Percentiles rank a stretch among this genome's conserved stretches.
These are phyloP conservation scores for Todiramphus saurophagus DNA, from an alignment of 2,113 vertebrate genomes.

Conservation along the genomic window DNA sequence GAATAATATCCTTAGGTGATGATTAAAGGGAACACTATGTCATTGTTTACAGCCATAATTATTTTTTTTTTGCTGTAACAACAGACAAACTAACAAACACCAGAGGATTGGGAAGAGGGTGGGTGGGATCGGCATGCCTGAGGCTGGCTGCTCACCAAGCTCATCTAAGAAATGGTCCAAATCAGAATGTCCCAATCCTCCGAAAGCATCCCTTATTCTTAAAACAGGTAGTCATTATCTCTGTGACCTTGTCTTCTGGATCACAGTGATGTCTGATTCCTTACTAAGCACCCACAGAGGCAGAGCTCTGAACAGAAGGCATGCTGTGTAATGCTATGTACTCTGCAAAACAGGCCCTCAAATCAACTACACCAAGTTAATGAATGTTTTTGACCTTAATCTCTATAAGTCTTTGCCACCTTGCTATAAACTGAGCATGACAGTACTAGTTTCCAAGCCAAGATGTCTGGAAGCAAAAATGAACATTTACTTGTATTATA, in stretches of 20 bases:
- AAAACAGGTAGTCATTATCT: neutral
- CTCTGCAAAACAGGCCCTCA: neutral
- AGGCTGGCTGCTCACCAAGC: neutral
- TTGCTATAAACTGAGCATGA: neutral
- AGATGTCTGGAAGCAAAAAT: neutral
- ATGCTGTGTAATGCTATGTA: neutral
- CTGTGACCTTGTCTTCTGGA: neutral
- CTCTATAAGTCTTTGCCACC: neutral
- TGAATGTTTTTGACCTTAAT: neutral
- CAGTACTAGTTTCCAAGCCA: neutral
- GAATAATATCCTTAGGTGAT: neutral
- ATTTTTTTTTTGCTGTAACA: neutral
- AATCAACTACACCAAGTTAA: neutral
- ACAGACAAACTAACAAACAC: constrained; percentile 7
- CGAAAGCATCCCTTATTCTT: neutral
- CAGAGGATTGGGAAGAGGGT: neutral
- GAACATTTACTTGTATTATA: neutral
- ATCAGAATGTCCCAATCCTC: neutral
- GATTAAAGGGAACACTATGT: neutral
- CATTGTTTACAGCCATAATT: neutral
- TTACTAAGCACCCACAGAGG: neutral
- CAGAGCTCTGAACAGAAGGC: neutral
- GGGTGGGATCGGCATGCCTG: neutral
- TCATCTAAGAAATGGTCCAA: neutral
- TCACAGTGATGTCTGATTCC: neutral